Evolutionary conservation across 2,888 invertebrate genomes (phyloP).

Genomic region (Aspidiotus rigidus): DNA sequence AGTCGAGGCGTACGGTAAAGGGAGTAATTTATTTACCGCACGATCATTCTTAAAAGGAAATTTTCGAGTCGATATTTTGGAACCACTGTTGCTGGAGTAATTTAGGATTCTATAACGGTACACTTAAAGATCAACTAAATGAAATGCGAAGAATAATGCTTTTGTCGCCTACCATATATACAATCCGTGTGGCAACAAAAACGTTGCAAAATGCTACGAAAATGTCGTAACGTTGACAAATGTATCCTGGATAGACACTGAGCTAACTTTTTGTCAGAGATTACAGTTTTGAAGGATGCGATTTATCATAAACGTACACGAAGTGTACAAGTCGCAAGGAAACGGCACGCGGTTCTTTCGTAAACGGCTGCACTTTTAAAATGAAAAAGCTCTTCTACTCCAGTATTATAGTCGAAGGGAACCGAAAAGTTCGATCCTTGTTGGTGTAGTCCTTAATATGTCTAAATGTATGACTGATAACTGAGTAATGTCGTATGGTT

Average conservation of each 20-base stretch:
- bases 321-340: background rate
- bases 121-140: conserved; percentile 1
- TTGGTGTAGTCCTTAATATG: too few relatives aligned
- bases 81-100: conserved; percentile 2
- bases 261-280: conserved; percentile 25
- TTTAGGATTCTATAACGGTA: background rate
- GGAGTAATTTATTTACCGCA: too few relatives aligned
- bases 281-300: conserved; percentile 23
- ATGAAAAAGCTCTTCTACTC: background rate
- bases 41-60: too few relatives aligned
- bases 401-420: too few relatives aligned
- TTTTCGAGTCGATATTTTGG: background rate
- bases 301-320: conserved; percentile 18
- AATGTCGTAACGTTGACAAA: conserved; percentile 21
- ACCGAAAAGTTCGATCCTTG: too few relatives aligned
- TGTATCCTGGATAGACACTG: conserved; percentile 17
- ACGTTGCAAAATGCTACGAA: conserved; percentile 2
- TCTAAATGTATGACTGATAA: background rate
- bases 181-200: background rate
- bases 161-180: background rate
- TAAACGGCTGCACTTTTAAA: conserved; percentile 1
- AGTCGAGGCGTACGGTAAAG: too few relatives aligned
- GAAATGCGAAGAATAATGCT: conserved; percentile 4
- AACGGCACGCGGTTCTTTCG: background rate
- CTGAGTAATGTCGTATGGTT: background rate